phyloP scores from a whole-genome alignment of 2,113 vertebrate species.

The Sylvilagus bachmani region DNA sequence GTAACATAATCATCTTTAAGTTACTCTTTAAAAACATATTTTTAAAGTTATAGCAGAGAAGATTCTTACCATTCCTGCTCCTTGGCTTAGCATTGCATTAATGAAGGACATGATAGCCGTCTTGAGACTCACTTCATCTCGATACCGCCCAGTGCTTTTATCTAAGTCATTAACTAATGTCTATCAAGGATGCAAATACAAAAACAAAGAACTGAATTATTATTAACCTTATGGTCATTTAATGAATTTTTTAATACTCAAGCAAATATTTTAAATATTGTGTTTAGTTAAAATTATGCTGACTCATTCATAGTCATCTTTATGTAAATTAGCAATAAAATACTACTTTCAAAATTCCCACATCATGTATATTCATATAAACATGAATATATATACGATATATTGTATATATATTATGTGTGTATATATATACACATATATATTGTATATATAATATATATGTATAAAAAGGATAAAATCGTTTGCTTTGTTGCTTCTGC shows the following conservation, averaged over 20 bases:
- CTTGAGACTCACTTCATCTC: constrained; percentile 98
- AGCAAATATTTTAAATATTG: constrained; percentile 9
- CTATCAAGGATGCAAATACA: constrained; percentile 82
- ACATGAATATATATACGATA: too few species aligned
- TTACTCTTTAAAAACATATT: background rate
- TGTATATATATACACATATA: too few species aligned
- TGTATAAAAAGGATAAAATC: background rate
- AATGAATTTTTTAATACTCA: constrained; percentile 8
- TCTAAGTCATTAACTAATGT: constrained; percentile 98
- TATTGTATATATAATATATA: background rate
- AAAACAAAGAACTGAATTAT: constrained; percentile 50
- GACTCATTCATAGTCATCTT: background rate
- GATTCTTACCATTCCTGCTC: constrained; percentile 95
- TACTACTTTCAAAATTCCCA: constrained; percentile 42
- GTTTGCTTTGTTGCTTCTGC: background rate
- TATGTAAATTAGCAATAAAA: background rate
- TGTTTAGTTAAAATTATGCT: background rate
- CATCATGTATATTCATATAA: background rate
- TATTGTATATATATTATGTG: too few species aligned
- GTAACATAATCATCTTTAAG: background rate
- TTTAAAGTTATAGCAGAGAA: background rate
- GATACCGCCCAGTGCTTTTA: constrained; percentile 96
- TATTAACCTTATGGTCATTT: background rate
- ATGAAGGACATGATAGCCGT: constrained; percentile 99
- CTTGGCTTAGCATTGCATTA: constrained; percentile 98